phyloP scores from a whole-genome alignment of 1,140 invertebrate genomes.

The Lithobius niger region DNA sequence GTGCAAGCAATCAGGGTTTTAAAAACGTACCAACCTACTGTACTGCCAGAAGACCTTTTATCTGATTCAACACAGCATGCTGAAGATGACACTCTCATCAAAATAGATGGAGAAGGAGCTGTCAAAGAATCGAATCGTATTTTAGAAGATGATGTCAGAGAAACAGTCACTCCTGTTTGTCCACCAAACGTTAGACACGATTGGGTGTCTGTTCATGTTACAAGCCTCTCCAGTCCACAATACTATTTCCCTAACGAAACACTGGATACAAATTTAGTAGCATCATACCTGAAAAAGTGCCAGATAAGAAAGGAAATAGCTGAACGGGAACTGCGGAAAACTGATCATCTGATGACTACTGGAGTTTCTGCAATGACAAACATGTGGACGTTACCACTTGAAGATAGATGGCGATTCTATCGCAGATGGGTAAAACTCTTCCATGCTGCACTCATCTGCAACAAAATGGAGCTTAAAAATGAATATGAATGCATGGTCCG shows the following conservation, averaged over 20 bases:
- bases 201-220: no score
- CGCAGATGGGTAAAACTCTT: neutral
- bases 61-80: neutral
- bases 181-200: no score
- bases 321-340: neutral
- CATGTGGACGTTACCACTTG: neutral
- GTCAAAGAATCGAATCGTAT: neutral
- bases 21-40: no score
- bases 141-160: neutral
- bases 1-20: no score
- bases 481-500: slow-evolving; percentile 9
- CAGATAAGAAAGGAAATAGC: neutral
- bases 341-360: neutral
- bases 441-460: neutral
- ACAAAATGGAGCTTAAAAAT: neutral
- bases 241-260: no score
- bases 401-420: slow-evolving; percentile 6
- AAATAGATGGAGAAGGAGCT: neutral
- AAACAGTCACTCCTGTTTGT: no score
- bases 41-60: neutral
- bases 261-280: neutral
- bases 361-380: neutral
- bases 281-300: neutral
- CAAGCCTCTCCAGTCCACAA: no score
- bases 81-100: neutral